A percentile compares a stretch with the other conserved stretches of the same genome.
These are phyloP conservation scores for Ianthella basta DNA, from an alignment of 37 sponge, comb jelly and placozoan genomes.

Conservation along the genomic window DNA sequence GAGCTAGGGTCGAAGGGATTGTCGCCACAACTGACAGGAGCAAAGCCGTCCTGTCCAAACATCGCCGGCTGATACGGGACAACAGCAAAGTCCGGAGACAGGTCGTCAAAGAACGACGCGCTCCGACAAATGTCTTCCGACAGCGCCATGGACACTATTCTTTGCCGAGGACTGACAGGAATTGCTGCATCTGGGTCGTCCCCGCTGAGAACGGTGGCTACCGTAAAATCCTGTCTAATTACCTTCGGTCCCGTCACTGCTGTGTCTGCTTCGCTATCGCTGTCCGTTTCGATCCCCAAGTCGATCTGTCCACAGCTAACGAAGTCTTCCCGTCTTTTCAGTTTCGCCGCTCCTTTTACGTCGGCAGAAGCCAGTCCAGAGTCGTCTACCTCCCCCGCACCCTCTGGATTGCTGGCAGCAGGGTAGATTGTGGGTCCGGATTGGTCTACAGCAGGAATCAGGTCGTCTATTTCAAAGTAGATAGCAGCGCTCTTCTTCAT, in stretches of 20 bases:
- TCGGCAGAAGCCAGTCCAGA: too few species aligned
- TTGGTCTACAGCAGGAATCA: too few species aligned
- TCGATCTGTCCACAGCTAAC: background rate
- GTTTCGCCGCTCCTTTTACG: too few species aligned
- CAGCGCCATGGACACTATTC: background rate
- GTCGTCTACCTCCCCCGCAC: too few species aligned
- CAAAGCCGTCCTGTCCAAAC: constrained; percentile 15
- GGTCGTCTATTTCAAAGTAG: too few species aligned
- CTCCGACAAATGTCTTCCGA: background rate
- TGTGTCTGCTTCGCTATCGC: constrained; percentile 1
- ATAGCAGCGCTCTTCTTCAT: too few species aligned
- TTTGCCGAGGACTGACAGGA: too few species aligned
- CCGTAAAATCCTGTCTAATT: background rate
- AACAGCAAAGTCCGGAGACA: background rate
- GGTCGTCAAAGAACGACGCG: background rate
- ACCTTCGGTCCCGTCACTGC: constrained; percentile 9
- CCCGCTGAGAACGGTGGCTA: background rate
- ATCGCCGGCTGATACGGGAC: background rate
- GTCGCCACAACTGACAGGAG: background rate
- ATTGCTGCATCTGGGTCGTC: too few species aligned
- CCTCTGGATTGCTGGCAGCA: too few species aligned
- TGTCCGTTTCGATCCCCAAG: background rate
- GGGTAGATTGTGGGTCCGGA: too few species aligned
- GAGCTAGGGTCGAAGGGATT: constrained; percentile 22
- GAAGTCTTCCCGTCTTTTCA: too few species aligned